Evolutionary conservation across 2,113 vertebrate species (phyloP).

Genomic region (Albula glossodonta): DNA sequence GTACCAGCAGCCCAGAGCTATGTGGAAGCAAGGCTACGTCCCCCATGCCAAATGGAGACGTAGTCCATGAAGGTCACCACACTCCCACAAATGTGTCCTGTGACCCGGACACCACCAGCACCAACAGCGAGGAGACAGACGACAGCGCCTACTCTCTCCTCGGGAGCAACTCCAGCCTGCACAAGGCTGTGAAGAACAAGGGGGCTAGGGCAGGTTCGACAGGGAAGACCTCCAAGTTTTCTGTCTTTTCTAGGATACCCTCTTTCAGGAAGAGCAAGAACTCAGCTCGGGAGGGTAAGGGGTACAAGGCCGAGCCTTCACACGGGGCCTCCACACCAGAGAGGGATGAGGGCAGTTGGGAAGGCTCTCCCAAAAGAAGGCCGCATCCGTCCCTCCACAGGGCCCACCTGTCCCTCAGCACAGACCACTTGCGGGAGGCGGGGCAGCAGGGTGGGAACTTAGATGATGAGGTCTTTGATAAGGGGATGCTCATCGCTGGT

Average conservation of each 20-base stretch:
- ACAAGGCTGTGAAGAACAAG: slow-evolving; percentile 53
- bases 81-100: slow-evolving; percentile 43
- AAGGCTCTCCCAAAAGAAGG: not conserved
- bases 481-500: slow-evolving; percentile 51
- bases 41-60: slow-evolving; percentile 20
- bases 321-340: slow-evolving; percentile 13
- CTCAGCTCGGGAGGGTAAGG: slow-evolving; percentile 35
- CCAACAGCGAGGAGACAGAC: slow-evolving; percentile 59
- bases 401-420: slow-evolving; percentile 23
- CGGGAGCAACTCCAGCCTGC: slow-evolving; percentile 49
- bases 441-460: slow-evolving; percentile 49
- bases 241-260: slow-evolving; percentile 65
- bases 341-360: not conserved
- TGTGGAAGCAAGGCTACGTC: slow-evolving; percentile 29
- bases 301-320: slow-evolving; percentile 21
- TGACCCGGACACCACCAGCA: slow-evolving; percentile 47
- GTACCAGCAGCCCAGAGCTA: slow-evolving; percentile 13
- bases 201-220: not conserved
- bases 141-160: slow-evolving; percentile 40
- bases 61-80: slow-evolving; percentile 15
- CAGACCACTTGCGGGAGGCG: slow-evolving; percentile 44
- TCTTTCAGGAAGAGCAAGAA: slow-evolving; percentile 61
- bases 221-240: slow-evolving; percentile 46
- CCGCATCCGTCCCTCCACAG: slow-evolving; percentile 17
- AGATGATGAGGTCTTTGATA: slow-evolving; percentile 68